These are phyloP conservation scores for Erebia palarica DNA, from an alignment of 2,888 invertebrate species.

Conservation along the genomic window DNA sequence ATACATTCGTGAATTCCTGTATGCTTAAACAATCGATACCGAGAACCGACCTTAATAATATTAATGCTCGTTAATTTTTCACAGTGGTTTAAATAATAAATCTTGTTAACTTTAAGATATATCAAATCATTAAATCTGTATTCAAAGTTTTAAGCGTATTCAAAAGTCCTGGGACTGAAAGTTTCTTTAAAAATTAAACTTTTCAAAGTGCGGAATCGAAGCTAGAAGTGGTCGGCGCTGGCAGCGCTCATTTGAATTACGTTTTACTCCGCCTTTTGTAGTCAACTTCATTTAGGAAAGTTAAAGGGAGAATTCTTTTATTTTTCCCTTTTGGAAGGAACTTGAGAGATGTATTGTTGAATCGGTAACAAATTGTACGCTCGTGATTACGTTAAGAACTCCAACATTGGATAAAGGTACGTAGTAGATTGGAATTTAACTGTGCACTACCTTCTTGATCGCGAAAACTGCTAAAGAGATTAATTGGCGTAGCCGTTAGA, in stretches of 20 bases:
- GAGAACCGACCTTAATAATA: slow-evolving; percentile 11
- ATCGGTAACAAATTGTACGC: slow-evolving; percentile 79
- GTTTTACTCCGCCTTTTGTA: slow-evolving; percentile 76
- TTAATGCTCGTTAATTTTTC: slow-evolving; percentile 17
- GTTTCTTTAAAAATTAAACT: slow-evolving; percentile 76
- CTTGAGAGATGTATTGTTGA: slow-evolving; percentile 80
- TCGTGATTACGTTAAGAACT: slow-evolving; percentile 73
- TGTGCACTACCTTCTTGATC: slow-evolving; percentile 44
- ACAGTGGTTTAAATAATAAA: slow-evolving; percentile 33
- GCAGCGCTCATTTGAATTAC: slow-evolving; percentile 77
- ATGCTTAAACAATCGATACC: slow-evolving; percentile 22
- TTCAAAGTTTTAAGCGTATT: slow-evolving; percentile 61
- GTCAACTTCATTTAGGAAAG: slow-evolving; percentile 80
- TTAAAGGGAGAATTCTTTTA: slow-evolving; percentile 72
- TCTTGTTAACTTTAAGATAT: slow-evolving; percentile 48
- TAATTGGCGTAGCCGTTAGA: slow-evolving; percentile 40
- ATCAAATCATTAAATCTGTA: slow-evolving; percentile 47
- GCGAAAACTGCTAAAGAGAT: slow-evolving; percentile 47
- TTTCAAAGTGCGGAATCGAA: slow-evolving; percentile 74
- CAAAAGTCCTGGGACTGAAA: slow-evolving; percentile 64
- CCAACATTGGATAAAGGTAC: slow-evolving; percentile 52
- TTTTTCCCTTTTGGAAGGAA: slow-evolving; percentile 64
- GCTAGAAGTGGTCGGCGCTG: slow-evolving; percentile 63
- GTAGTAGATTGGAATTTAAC: slow-evolving; percentile 68
- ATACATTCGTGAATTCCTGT: slow-evolving; percentile 15